Evolutionary conservation across 2,113 vertebrate species (phyloP).

Genomic region (Herpetotheres cachinnans): DNA sequence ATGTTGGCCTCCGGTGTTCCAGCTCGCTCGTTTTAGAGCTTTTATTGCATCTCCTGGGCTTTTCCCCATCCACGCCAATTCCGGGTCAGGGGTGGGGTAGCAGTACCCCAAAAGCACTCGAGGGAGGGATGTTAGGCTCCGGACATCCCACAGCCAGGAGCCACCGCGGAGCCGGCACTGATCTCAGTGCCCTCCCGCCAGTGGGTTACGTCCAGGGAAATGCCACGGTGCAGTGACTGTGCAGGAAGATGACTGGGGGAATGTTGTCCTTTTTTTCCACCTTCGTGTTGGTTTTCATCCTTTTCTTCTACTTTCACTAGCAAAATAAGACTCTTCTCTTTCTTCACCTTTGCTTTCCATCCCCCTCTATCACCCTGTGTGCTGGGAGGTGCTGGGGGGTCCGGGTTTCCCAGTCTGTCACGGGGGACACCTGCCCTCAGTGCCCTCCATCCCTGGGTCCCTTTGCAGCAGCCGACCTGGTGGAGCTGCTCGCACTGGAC

Average conservation of each 20-base stretch:
- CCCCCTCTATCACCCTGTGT: accelerated
- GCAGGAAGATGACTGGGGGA: neutral
- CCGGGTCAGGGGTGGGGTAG: neutral
- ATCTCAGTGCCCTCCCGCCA: accelerated
- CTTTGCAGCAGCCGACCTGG: neutral
- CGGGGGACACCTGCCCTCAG: too few species aligned
- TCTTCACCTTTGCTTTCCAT: accelerated
- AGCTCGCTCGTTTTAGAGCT: neutral
- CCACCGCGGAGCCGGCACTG: accelerated
- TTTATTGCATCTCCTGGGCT: neutral
- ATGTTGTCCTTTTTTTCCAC: neutral
- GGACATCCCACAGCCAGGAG: neutral
- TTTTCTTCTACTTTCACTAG: neutral
- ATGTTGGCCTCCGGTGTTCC: neutral
- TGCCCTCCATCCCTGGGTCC: accelerated
- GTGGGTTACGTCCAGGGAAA: accelerated
- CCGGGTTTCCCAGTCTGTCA: neutral
- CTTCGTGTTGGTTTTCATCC: neutral
- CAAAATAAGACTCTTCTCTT: neutral
- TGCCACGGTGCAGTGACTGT: neutral
- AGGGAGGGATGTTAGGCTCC: neutral
- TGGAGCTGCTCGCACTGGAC: neutral
- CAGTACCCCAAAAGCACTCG: neutral
- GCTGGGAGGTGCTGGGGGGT: neutral
- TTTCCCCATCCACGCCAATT: accelerated